Evolutionary conservation across 2,113 vertebrate species (phyloP).

Genomic region (Myiozetetes cayanensis): DNA sequence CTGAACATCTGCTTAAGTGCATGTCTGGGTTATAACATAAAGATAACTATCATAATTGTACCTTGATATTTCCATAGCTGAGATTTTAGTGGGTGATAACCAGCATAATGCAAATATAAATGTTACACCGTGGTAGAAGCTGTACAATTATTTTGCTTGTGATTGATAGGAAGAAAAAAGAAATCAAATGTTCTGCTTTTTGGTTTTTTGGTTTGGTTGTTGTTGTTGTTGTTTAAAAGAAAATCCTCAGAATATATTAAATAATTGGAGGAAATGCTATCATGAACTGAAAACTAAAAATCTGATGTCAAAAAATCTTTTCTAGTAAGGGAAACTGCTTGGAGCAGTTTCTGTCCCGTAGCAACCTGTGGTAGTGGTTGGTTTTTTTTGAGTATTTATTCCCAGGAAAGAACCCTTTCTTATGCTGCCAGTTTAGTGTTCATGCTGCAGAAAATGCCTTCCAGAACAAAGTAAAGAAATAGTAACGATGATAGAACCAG

Average conservation of each 20-base stretch:
- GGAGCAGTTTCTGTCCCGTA: not conserved
- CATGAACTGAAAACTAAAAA: not conserved
- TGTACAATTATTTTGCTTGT: not conserved
- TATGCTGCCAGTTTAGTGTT: not conserved
- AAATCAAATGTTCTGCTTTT: not conserved
- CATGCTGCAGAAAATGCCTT: not conserved
- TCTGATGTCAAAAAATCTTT: not conserved
- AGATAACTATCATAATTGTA: constrained; percentile 45
- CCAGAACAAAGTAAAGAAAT: not conserved
- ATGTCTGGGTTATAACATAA: constrained; percentile 33
- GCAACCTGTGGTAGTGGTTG: not conserved
- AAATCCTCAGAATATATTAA: not conserved
- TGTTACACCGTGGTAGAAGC: not conserved
- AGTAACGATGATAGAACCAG: not conserved
- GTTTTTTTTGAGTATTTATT: not conserved
- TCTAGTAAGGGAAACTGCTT: not conserved
- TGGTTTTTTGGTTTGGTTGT: no score
- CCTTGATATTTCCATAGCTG: constrained; percentile 7
- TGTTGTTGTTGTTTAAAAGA: no score
- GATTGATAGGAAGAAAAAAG: not conserved
- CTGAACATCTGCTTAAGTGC: constrained; percentile 55
- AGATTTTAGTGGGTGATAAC: constrained; percentile 22
- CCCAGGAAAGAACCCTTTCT: not conserved
- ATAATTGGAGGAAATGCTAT: not conserved
- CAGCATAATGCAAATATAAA: constrained; percentile 5